These are phyloP conservation scores for Galaxea fascicularis DNA, from an alignment of 92 coral and sea anemone species.

Conservation along the genomic window DNA sequence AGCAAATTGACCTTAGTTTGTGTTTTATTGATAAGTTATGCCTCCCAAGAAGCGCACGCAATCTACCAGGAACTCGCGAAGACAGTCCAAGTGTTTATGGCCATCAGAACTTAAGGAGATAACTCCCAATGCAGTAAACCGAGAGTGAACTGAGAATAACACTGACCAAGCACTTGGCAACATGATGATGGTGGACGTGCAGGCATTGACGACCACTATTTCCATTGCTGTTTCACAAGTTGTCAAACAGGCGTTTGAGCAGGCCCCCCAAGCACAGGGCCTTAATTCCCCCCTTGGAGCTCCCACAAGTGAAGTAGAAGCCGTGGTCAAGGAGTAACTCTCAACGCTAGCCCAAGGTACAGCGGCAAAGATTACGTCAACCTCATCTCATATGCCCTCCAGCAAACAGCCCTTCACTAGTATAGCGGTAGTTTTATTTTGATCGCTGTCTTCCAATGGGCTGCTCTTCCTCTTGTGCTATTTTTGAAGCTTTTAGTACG, in stretches of 20 bases:
- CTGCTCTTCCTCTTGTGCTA: no score
- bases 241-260: neutral
- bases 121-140: neutral
- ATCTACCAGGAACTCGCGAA: neutral
- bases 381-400: no score
- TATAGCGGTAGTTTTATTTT: slow-evolving; percentile 30
- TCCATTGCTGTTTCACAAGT: no score
- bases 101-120: neutral
- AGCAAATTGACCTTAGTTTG: neutral
- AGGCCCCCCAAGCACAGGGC: neutral
- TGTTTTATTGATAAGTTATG: neutral
- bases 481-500: no score
- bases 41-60: neutral
- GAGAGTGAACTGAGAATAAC: no score
- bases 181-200: neutral
- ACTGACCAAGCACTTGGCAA: no score
- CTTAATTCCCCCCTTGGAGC: neutral
- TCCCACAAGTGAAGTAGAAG: neutral
- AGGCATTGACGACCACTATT: neutral
- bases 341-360: neutral
- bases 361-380: no score
- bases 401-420: slow-evolving; percentile 19
- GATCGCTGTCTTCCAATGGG: no score
- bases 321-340: neutral
- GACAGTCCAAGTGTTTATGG: neutral